Evolutionary conservation across 1,140 invertebrate species (phyloP), one percentile per base, ranked within the genome.

Genomic region (Ceratitis capitata): DNA sequence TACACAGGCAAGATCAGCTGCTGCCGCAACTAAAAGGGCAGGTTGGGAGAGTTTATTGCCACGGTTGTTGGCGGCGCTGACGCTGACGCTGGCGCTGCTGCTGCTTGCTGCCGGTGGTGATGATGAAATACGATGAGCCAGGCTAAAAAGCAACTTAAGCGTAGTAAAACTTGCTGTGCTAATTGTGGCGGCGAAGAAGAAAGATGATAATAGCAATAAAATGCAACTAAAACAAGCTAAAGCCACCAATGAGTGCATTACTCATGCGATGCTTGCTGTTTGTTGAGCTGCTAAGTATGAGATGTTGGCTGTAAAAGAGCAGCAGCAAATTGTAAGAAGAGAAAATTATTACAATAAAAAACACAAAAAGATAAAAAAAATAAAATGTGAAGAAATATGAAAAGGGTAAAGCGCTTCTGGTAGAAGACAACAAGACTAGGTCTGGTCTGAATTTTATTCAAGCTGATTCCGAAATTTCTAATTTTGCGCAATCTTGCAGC

Each of bases 141-240:
- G 69, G 69, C 69, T 78, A 78, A 78, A 78, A 78, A 78, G 69
- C 69, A 78, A 78, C 69, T 78, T 78, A 78, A 78, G 39, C 32
- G 69, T 42, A 45, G 69, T 78, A 78, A 78, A 78, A 78, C 69
- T 78, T 78, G 39, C 69, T 78, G 69, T 78, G 69, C 69, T 78
- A 78, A 78, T 78, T 78, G 69, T 78, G 69, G 69, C 45, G 45
- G 69, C 69, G n/a, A 78, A 45, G n/a, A 78, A 45, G 69, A 47
- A 78, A 78, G 39, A 78, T 78, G 69, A 78, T 78, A 78, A 78
- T 78, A 45, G 69, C 69, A 78, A 78, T 78, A 78, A 78, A 47
- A 78, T 78, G 39, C 69, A 42, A 78, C n/a, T 26, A 19, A 23
- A 45, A 9, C 39, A 23, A 78, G 69, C 69, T 19, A 78, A 47